These are phyloP conservation scores for Coremacera marginata DNA, from an alignment of 2,888 invertebrate species.

Conservation along the genomic window DNA sequence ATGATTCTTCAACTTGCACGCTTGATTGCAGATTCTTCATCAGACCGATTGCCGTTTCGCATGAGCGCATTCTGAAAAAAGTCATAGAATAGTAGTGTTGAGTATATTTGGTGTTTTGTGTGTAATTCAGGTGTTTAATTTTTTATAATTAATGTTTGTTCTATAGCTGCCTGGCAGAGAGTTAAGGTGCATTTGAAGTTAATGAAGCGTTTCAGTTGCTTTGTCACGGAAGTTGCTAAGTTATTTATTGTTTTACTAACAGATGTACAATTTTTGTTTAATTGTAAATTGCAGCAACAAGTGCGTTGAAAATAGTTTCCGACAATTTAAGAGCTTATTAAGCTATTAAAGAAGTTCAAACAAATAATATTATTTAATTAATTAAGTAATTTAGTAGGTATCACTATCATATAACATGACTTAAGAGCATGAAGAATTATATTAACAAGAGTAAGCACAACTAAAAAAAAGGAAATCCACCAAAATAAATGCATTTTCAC, in stretches of 20 bases:
- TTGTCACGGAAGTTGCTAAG: background rate
- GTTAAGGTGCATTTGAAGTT: slow-evolving; percentile 3
- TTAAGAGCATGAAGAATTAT: too few relatives aligned
- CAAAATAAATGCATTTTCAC: too few relatives aligned
- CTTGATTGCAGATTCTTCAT: slow-evolving; percentile 92
- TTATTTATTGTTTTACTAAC: background rate
- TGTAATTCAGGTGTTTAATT: slow-evolving; percentile 34
- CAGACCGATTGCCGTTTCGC: slow-evolving; percentile 91
- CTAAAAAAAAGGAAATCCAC: too few relatives aligned
- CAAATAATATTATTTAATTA: too few relatives aligned
- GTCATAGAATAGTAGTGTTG: slow-evolving; percentile 33
- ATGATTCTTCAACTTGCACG: slow-evolving; percentile 87
- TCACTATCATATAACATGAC: too few relatives aligned
- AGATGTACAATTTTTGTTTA: too few relatives aligned
- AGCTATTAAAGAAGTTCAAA: too few relatives aligned
- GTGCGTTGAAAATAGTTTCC: too few relatives aligned
- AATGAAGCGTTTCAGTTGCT: slow-evolving; percentile 16
- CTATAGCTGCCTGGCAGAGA: background rate
- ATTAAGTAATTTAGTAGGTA: too few relatives aligned
- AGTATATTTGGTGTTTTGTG: slow-evolving; percentile 23
- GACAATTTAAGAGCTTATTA: too few relatives aligned
- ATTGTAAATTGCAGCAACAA: too few relatives aligned
- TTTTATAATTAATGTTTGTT: background rate
- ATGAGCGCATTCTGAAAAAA: slow-evolving; percentile 82
- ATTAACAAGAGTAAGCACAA: too few relatives aligned